phyloP scores from a whole-genome alignment of 2,113 vertebrate genomes.

The Brienomyrus longianalis region DNA sequence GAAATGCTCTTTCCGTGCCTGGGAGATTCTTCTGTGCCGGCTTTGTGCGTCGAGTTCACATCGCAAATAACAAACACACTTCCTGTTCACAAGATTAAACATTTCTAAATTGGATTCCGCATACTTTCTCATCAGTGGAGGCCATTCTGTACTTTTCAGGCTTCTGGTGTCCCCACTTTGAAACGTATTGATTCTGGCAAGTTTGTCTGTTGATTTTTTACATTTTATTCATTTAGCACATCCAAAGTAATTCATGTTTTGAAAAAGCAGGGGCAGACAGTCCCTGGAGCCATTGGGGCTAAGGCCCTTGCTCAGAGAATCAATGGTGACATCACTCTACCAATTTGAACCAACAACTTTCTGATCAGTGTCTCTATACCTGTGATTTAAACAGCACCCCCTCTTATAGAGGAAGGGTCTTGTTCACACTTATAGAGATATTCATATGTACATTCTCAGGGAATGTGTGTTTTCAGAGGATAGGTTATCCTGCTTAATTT shows the following conservation, averaged over 20 bases:
- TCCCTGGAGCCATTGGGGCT: not conserved
- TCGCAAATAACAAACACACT: not conserved
- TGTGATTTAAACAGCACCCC: not conserved
- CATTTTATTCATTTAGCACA: not conserved
- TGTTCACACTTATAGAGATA: not conserved
- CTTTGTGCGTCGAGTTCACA: not conserved
- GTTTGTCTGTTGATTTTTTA: not conserved
- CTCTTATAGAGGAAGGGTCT: not conserved
- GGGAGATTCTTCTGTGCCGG: not conserved
- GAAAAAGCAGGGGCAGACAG: not conserved
- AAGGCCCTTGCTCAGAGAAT: not conserved
- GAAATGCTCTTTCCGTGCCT: not conserved
- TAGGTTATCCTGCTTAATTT: slow-evolving; percentile 20
- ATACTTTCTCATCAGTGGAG: not conserved
- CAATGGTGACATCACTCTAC: not conserved
- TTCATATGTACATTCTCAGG: not conserved
- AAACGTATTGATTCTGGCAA: not conserved
- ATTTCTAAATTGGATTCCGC: not conserved
- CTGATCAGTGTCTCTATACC: not conserved
- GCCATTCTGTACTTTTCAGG: not conserved
- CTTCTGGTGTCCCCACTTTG: not conserved
- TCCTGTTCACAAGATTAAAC: not conserved
- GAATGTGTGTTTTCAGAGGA: slow-evolving; percentile 5
- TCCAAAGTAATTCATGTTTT: not conserved
- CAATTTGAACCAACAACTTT: not conserved